Evolutionary conservation across 2,888 invertebrate species (phyloP), one percentile per base, ranked within the genome.

Genomic region (Mactromeris polynyma): DNA sequence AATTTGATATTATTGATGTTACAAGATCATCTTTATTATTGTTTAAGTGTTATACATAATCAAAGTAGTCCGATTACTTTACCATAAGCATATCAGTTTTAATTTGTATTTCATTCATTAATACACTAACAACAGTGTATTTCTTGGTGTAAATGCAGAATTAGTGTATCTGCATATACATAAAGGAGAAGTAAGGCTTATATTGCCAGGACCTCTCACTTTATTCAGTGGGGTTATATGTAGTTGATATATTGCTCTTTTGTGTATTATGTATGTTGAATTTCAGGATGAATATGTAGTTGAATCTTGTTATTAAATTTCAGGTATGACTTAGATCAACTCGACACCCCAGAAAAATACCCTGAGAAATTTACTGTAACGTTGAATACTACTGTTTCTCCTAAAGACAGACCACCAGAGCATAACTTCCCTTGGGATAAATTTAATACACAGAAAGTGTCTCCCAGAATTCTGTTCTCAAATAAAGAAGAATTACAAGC

Each of bases 341-440:
- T 96, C 42, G 96, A 96, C 89, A 94, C 96, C 9, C 91, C 95
- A 38, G 96, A 96, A 85, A 96, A 96, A 85, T 96, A 96, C 89
- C 96, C 96, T 7, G 96, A 96, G 51, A 91, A 93, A 69, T 96
- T 96, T 92, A 89, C 88, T 42, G 95, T 96, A 4, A 90, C 92
- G 26, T 78, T 96, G n/a, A 95, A 96, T 42, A 85, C 96, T 7
- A 89, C 93, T 36, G 96, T 96, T 9, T 94, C 96, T 17, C 94
- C 94, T 2, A 95, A 94, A 81, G 96, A 96, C 40, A 91, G 94
- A 36, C 95, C 94, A 2, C 92, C 92, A 33, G 95, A 95, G 81
- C 91, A 93, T 40, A 91, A 91, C 64, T 90, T 85, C 80, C 96
- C 94, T 21, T 96, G 96, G 96, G 94, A 96, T 19, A 95, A 94